Conservation (phyloP, 2,797 vertebrate genomes). For the Cuniculus paca region DNA sequence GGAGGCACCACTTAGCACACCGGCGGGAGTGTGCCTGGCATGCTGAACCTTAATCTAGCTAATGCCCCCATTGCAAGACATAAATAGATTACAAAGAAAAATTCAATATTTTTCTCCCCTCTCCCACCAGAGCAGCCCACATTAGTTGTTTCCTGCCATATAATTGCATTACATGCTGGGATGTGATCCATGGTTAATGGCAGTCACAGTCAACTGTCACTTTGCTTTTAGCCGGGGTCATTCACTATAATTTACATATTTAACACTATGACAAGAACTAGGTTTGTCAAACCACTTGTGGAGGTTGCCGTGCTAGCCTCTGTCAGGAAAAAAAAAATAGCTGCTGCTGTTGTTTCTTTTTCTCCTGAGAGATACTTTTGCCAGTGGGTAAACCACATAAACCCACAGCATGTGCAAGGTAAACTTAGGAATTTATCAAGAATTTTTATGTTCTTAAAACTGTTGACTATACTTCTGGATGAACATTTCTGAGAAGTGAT, state of each 20-base stretch:
- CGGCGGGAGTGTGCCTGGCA: slow-evolving; percentile 88
- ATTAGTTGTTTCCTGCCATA: slow-evolving; percentile 95
- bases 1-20: slow-evolving; percentile 95
- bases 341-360: background rate
- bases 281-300: slow-evolving; percentile 74
- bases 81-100: slow-evolving; percentile 98
- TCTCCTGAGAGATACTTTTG: slow-evolving; percentile 65
- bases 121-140: slow-evolving; percentile 93
- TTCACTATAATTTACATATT: slow-evolving; percentile 87
- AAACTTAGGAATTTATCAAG: slow-evolving; percentile 72
- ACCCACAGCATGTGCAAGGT: background rate
- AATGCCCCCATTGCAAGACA: slow-evolving; percentile 94
- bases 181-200: slow-evolving; percentile 95
- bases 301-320: slow-evolving; percentile 53
- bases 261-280: slow-evolving; percentile 76
- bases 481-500: background rate
- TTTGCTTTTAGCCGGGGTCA: slow-evolving; percentile 90
- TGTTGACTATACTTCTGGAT: background rate
- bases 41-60: slow-evolving; percentile 93
- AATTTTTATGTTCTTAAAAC: slow-evolving; percentile 56
- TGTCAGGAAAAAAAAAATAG: slow-evolving; percentile 9
- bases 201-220: slow-evolving; percentile 94
- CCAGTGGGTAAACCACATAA: background rate
- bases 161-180: slow-evolving; percentile 97
- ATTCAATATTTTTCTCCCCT: slow-evolving; percentile 97